Percentiles rank a stretch among this genome's conserved stretches.
These are phyloP conservation scores for Rattus rattus DNA, from an alignment of 2,113 vertebrate species.

Conservation along the genomic window DNA sequence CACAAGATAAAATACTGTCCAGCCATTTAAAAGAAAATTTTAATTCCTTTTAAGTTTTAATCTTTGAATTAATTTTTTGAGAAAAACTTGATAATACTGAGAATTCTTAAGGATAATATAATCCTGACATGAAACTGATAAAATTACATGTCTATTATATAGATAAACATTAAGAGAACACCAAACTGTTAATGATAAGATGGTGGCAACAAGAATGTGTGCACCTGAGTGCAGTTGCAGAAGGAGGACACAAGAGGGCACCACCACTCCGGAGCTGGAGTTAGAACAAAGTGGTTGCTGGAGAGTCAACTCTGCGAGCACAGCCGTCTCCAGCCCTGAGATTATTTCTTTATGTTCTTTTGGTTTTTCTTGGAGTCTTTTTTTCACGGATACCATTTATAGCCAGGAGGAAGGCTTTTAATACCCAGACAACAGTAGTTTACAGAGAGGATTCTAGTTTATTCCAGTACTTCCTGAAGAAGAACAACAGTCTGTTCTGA, in stretches of 20 bases:
- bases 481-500: background rate
- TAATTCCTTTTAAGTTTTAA: background rate
- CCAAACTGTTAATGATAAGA: constrained; percentile 5
- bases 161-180: background rate
- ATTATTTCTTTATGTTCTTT: background rate
- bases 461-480: background rate
- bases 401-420: background rate
- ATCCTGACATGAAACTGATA: background rate
- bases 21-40: background rate
- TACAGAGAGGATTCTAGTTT: background rate
- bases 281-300: background rate
- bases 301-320: too few species aligned
- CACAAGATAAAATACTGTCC: background rate
- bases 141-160: background rate
- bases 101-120: constrained; percentile 1
- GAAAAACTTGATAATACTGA: constrained; percentile 25
- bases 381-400: constrained; percentile 16
- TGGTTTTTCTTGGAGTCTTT: background rate
- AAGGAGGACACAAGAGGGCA: background rate
- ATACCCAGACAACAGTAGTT: background rate
- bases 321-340: background rate
- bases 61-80: background rate
- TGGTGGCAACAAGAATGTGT: background rate
- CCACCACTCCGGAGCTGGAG: background rate
- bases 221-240: background rate